Conservation (phyloP, 2,888 invertebrate species). For the Drosophila acutilabella region DNA sequence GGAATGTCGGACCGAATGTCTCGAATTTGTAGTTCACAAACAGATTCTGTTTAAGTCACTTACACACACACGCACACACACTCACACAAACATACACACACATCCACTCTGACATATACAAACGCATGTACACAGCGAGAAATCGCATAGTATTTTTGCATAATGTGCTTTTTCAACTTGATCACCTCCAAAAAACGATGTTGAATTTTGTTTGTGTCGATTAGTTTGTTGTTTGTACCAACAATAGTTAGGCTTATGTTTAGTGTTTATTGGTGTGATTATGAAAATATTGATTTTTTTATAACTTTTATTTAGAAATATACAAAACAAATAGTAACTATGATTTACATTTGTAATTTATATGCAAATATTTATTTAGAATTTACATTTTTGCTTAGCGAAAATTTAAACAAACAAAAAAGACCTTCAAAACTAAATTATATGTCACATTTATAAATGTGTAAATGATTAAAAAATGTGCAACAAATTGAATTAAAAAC, state of each 20-base stretch:
- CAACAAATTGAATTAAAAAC: constrained; percentile 18
- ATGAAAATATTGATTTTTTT: constrained; percentile 55
- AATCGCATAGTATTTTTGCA: constrained; percentile 52
- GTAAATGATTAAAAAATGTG: constrained; percentile 19
- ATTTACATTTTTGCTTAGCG: constrained; percentile 72
- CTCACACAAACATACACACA: not conserved
- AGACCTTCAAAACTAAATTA: constrained; percentile 37
- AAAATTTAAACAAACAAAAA: constrained; percentile 47
- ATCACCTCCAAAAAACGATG: constrained; percentile 29
- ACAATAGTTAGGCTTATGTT: constrained; percentile 64
- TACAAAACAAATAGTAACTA: constrained; percentile 37
- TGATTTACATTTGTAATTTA: constrained; percentile 51
- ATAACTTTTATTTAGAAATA: constrained; percentile 67
- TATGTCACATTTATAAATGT: constrained; percentile 19
- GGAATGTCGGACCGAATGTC: constrained; percentile 30
- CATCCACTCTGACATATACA: constrained; percentile 17
- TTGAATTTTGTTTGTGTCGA: constrained; percentile 56
- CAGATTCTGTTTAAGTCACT: constrained; percentile 46
- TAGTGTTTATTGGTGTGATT: constrained; percentile 79
- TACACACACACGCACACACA: constrained; percentile 27
- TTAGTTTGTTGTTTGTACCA: constrained; percentile 50
- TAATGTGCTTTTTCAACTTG: constrained; percentile 26
- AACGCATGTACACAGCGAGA: constrained; percentile 45
- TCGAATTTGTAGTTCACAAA: constrained; percentile 71
- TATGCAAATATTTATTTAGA: constrained; percentile 53